Evolutionary conservation across 1,140 invertebrate genomes (phyloP).

Genomic region (Thaumetopoea pityocampa): DNA sequence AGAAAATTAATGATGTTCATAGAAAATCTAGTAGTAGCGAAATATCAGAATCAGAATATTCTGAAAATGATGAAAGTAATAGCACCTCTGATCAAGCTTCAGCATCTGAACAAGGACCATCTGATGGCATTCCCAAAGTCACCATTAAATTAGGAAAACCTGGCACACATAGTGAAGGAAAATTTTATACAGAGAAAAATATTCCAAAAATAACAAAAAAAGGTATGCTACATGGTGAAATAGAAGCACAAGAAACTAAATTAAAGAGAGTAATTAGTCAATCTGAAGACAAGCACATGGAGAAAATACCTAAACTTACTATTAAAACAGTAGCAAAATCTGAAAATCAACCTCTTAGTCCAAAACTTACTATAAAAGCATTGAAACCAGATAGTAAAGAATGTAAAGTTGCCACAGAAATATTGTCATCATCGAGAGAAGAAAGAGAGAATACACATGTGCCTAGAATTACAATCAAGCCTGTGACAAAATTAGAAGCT

Average conservation of each 20-base stretch:
- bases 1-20: conserved; percentile 62
- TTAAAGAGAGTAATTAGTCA: conserved; percentile 56
- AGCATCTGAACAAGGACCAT: conserved; percentile 52
- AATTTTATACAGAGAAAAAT: conserved; percentile 67
- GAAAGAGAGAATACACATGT: conserved; percentile 47
- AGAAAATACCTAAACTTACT: conserved; percentile 66
- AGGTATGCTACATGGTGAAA: conserved; percentile 52
- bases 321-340: conserved; percentile 63
- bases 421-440: conserved; percentile 34
- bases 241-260: conserved; percentile 42
- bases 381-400: conserved; percentile 52
- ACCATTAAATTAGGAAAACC: conserved; percentile 69
- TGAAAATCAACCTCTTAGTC: conserved; percentile 59
- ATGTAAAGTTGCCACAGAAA: conserved; percentile 42
- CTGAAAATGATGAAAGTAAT: conserved; percentile 70
- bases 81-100: conserved; percentile 66
- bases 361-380: conserved; percentile 63
- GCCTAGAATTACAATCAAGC: conserved; percentile 71
- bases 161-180: conserved; percentile 61
- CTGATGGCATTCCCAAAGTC: conserved; percentile 63
- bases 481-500: conserved; percentile 45
- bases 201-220: conserved; percentile 66
- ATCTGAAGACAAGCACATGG: conserved; percentile 47
- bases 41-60: conserved; percentile 72
- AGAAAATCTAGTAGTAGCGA: conserved; percentile 72